Conservation (phyloP, 2,797 vertebrate genomes). For the Nyctalus aviator region DNA sequence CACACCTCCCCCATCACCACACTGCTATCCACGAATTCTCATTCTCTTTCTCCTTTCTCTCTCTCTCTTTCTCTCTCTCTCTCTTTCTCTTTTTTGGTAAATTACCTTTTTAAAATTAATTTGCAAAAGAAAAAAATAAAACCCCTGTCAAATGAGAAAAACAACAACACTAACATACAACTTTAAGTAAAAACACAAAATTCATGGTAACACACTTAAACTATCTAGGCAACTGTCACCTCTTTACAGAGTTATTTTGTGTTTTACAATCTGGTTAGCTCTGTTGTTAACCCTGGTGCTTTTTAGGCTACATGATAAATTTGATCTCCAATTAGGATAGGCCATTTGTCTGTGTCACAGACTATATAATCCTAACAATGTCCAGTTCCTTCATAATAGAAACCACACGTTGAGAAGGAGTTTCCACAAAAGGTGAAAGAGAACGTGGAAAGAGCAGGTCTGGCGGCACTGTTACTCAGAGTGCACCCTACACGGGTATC, state of each 20-base stretch:
- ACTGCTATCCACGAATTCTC: too few species aligned
- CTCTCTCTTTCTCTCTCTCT: too few species aligned
- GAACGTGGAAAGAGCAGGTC: not conserved
- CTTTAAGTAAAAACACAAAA: conserved; percentile 21
- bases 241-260: not conserved
- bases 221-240: not conserved
- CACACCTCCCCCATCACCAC: too few species aligned
- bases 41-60: too few species aligned
- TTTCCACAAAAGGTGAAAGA: not conserved
- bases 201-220: not conserved
- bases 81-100: too few species aligned
- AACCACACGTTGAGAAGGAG: not conserved
- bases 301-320: not conserved
- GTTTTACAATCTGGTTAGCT: not conserved
- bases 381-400: not conserved
- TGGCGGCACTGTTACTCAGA: not conserved
- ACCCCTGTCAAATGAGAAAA: not conserved
- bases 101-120: too few species aligned
- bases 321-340: not conserved
- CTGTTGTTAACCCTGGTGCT: not conserved
- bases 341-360: not conserved
- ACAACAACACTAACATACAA: not conserved
- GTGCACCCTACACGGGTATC: rapidly evolving
- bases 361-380: not conserved
- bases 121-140: not conserved